Evolutionary conservation across 2,113 vertebrate species (phyloP).

Genomic region (Pandion haliaetus): DNA sequence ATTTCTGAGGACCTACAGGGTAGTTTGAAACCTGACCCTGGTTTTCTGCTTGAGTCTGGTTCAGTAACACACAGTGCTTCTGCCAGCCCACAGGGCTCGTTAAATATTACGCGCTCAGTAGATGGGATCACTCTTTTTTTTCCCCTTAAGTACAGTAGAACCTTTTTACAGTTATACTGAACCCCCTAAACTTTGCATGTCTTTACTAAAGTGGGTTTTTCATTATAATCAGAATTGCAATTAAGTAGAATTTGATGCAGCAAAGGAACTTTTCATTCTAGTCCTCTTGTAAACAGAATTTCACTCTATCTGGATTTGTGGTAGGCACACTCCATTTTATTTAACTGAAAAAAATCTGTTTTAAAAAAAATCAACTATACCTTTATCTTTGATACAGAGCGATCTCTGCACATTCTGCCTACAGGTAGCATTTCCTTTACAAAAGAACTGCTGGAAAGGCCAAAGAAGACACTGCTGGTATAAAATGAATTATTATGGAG

Average conservation of each 20-base stretch:
- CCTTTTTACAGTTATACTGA: background rate
- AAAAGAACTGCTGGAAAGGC: background rate
- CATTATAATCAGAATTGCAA: background rate
- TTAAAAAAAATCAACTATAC: background rate
- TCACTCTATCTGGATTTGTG: background rate
- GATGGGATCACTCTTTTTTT: background rate
- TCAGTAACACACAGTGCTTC: background rate
- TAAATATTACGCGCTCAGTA: background rate
- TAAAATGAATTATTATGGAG: background rate
- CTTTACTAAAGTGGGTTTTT: background rate
- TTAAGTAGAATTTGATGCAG: background rate
- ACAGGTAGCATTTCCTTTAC: background rate
- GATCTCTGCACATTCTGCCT: background rate
- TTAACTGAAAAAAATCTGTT: background rate
- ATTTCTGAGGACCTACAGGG: constrained; percentile 45
- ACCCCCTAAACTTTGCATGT: background rate
- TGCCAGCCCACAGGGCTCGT: constrained; percentile 12
- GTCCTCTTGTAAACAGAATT: background rate
- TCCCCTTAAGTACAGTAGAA: background rate
- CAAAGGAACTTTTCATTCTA: background rate
- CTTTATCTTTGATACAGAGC: background rate
- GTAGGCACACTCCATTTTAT: background rate
- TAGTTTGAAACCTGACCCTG: constrained; percentile 20
- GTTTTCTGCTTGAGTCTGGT: background rate
- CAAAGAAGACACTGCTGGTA: background rate